Conservation (phyloP, 2,113 vertebrate species). For the Polyodon spathula region DNA sequence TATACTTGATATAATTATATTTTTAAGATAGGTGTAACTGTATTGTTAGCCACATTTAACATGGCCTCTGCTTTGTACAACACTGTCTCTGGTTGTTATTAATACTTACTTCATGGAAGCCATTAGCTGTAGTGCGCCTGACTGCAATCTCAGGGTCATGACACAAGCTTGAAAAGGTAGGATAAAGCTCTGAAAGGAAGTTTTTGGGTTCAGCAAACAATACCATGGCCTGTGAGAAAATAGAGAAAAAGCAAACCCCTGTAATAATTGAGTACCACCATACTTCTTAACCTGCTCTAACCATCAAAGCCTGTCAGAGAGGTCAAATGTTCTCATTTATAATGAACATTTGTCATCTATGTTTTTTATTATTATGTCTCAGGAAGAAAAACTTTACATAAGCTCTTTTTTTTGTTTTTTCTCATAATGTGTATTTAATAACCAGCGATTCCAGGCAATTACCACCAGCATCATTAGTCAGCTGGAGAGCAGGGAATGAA, state of each 20-base stretch:
- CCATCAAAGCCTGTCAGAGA: too few relatives aligned
- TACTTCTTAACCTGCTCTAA: background rate
- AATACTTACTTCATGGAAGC: constrained; percentile 81
- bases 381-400: too few relatives aligned
- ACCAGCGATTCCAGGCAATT: background rate
- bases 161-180: constrained; percentile 83
- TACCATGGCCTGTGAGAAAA: constrained; percentile 70
- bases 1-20: too few relatives aligned
- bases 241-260: background rate
- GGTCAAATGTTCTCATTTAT: too few relatives aligned
- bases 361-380: too few relatives aligned
- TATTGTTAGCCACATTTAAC: too few relatives aligned
- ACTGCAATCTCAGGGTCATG: constrained; percentile 83
- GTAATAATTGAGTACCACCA: background rate
- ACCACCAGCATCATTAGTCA: constrained; percentile 10
- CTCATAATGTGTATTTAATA: constrained; percentile 11
- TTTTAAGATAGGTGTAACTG: too few relatives aligned
- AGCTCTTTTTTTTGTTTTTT: too few relatives aligned
- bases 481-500: background rate
- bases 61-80: too few relatives aligned
- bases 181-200: constrained; percentile 83
- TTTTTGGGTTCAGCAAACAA: constrained; percentile 80
- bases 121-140: constrained; percentile 74
- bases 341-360: too few relatives aligned
- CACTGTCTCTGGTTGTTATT: too few relatives aligned